phyloP scores from a whole-genome alignment of 2,113 vertebrate species.

The Tonatia bakeri region DNA sequence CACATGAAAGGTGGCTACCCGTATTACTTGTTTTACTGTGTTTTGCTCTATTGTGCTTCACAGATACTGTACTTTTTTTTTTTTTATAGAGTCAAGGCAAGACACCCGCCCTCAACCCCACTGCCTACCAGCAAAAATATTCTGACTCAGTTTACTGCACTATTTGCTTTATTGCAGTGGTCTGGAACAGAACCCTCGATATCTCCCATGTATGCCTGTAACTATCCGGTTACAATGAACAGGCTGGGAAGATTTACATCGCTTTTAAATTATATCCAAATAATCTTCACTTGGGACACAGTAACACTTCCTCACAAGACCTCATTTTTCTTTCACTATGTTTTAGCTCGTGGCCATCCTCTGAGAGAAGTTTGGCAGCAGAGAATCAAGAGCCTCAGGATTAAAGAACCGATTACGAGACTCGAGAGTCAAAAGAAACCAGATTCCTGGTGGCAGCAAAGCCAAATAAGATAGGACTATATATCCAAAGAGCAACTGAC shows the following conservation, averaged over 20 bases:
- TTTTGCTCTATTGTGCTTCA: not conserved
- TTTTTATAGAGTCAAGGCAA: not conserved
- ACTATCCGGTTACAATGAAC: not conserved
- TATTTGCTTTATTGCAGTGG: not conserved
- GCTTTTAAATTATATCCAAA: not conserved
- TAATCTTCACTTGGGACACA: not conserved
- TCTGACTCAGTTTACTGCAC: not conserved
- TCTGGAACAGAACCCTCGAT: not conserved
- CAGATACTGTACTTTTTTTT: not conserved
- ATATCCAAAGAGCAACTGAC: not conserved
- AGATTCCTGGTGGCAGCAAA: not conserved
- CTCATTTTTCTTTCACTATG: not conserved
- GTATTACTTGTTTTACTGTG: not conserved
- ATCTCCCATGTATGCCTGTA: not conserved
- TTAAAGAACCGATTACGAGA: not conserved
- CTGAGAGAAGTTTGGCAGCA: conserved; percentile 3
- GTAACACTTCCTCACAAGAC: not conserved
- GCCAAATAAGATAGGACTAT: not conserved
- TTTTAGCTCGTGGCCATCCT: conserved; percentile 20
- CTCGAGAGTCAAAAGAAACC: conserved; percentile 6
- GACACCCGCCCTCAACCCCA: not conserved
- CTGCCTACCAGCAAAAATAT: not conserved
- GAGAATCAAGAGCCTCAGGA: not conserved
- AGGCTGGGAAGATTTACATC: not conserved
- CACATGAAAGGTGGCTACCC: not conserved